Evolutionary conservation across 2,797 vertebrate species (phyloP).

Genomic region (Lacerta bilineata): DNA sequence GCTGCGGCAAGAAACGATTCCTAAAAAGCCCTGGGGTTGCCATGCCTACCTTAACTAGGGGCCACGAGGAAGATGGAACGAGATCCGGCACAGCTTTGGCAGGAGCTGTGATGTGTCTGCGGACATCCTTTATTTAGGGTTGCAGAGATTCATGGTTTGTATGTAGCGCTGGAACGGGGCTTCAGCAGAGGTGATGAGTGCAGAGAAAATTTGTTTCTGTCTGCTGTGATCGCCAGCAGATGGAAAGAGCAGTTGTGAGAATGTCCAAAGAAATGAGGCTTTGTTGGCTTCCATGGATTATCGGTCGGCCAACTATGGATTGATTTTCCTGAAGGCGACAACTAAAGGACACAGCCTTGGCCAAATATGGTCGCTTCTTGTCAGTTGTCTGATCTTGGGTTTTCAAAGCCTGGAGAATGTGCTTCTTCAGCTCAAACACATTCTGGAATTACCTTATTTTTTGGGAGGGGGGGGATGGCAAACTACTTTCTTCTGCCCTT

Average conservation of each 20-base stretch:
- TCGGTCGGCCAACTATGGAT: not conserved
- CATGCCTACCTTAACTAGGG: not conserved
- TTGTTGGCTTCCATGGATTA: not conserved
- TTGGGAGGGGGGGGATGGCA: not conserved
- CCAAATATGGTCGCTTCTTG: not conserved
- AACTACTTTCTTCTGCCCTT: not conserved
- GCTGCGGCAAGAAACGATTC: not conserved
- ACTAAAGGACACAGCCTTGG: not conserved
- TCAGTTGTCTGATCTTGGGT: not conserved
- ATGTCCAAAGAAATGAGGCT: slow-evolving; percentile 2
- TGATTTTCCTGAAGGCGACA: not conserved
- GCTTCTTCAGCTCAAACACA: not conserved
- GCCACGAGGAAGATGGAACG: not conserved
- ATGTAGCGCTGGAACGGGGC: not conserved
- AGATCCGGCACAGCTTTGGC: not conserved
- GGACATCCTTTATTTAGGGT: not conserved
- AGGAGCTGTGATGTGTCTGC: not conserved
- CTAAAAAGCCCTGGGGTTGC: not conserved
- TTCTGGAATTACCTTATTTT: no score
- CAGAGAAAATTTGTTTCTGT: not conserved
- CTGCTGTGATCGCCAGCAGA: not conserved
- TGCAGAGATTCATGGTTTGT: not conserved
- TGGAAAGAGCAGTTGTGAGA: not conserved
- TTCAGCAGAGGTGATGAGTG: not conserved
- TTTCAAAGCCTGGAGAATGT: not conserved